Conservation (phyloP, 2,888 invertebrate genomes). For the Drosophila putrida region DNA sequence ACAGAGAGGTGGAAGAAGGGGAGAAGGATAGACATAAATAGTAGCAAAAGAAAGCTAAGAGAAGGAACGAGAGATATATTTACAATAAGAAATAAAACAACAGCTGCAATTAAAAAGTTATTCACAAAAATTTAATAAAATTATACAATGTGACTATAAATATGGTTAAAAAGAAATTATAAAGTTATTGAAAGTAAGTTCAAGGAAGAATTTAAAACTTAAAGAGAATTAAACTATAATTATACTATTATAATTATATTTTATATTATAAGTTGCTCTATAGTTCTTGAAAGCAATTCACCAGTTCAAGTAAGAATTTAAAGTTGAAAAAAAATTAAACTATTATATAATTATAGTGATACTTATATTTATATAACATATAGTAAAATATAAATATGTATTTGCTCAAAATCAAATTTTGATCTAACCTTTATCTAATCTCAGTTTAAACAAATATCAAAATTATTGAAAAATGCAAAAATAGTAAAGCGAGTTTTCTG, state of each 20-base stretch:
- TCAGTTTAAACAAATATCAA: background rate
- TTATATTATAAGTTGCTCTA: too few relatives aligned
- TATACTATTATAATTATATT: too few relatives aligned
- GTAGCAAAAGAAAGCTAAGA: background rate
- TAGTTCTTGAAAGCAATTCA: too few relatives aligned
- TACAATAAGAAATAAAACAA: background rate
- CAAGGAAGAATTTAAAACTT: background rate
- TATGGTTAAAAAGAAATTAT: too few relatives aligned
- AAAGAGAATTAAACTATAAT: background rate
- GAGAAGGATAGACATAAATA: background rate
- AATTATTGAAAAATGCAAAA: background rate
- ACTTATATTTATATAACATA: too few relatives aligned
- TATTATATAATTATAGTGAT: too few relatives aligned
- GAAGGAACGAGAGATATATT: background rate
- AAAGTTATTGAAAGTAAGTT: too few relatives aligned
- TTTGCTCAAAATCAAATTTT: background rate
- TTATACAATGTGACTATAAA: too few relatives aligned
- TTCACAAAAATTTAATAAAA: too few relatives aligned
- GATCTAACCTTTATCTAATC: background rate
- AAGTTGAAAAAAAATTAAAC: too few relatives aligned
- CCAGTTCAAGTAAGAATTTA: too few relatives aligned
- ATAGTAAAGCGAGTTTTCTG: background rate
- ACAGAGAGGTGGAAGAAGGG: background rate
- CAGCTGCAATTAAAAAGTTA: background rate
- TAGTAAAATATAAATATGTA: too few relatives aligned